Evolutionary conservation across 2,113 vertebrate species (phyloP).

Genomic region (Ardeotis arabs): DNA sequence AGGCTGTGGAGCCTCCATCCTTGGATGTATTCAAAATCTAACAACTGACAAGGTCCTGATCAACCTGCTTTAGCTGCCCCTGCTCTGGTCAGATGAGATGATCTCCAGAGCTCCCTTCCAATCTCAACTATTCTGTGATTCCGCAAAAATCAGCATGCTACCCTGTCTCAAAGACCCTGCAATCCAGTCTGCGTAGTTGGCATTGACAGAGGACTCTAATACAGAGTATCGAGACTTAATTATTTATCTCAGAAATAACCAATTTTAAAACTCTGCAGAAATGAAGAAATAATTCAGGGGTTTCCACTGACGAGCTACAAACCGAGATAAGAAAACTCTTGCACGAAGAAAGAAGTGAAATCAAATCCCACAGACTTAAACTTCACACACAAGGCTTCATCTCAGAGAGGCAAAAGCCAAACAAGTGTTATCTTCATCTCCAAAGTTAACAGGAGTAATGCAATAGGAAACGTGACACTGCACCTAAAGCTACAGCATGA

Average conservation of each 20-base stretch:
- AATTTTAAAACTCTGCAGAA: neutral
- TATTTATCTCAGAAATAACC: neutral
- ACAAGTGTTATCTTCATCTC: neutral
- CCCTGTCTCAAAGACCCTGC: neutral
- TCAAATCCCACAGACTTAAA: neutral
- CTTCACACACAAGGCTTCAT: neutral
- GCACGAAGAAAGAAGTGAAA: accelerated
- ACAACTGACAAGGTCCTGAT: neutral
- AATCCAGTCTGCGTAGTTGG: neutral
- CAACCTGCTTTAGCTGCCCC: neutral
- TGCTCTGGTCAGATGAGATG: neutral
- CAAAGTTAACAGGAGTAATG: neutral
- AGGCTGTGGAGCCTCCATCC: neutral
- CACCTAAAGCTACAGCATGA: neutral
- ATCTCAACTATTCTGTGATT: neutral
- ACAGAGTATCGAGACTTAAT: neutral
- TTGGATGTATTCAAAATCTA: neutral
- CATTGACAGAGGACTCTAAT: neutral
- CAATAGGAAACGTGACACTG: constrained; percentile 32
- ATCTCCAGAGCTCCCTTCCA: neutral
- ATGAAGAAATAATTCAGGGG: neutral
- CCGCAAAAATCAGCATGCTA: neutral
- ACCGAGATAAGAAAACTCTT: neutral
- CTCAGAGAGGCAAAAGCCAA: neutral
- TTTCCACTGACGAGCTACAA: neutral